phyloP scores from a whole-genome alignment of 2,888 invertebrate genomes.

The Ditylenchus weischeri region DNA sequence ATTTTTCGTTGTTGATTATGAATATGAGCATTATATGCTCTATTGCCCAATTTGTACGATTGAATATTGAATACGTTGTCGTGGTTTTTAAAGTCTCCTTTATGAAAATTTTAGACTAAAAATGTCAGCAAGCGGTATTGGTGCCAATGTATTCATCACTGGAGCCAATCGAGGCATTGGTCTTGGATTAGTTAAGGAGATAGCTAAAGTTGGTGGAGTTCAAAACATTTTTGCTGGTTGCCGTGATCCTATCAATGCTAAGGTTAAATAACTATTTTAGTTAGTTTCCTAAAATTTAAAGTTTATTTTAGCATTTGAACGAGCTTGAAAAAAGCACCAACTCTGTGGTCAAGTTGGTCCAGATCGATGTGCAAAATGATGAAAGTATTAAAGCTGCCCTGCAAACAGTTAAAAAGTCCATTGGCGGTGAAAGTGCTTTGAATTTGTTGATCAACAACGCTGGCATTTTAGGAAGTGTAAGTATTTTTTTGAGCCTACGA shows the following conservation, averaged over 20 bases:
- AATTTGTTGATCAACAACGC: neutral
- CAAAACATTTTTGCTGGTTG: conserved; percentile 78
- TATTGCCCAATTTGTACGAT: too few relatives aligned
- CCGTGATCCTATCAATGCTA: conserved; percentile 68
- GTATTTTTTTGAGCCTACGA: too few relatives aligned
- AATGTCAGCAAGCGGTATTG: conserved; percentile 8
- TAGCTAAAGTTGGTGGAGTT: conserved; percentile 63
- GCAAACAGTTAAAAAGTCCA: neutral
- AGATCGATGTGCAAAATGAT: conserved; percentile 1
- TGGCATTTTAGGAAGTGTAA: too few relatives aligned
- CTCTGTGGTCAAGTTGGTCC: neutral
- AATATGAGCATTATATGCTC: too few relatives aligned
- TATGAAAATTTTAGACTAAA: too few relatives aligned
- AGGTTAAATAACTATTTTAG: conserved; percentile 20
- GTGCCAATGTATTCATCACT: conserved; percentile 71
- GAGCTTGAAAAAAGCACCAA: too few relatives aligned
- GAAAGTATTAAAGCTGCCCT: neutral
- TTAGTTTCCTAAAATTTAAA: too few relatives aligned
- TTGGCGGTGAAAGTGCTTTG: neutral
- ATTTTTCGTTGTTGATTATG: too few relatives aligned
- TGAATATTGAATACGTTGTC: too few relatives aligned
- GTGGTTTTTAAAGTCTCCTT: too few relatives aligned
- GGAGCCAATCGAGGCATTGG: conserved; percentile 87
- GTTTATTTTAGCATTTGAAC: too few relatives aligned
- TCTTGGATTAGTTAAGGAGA: conserved; percentile 75